Conservation (phyloP, 1,140 invertebrate genomes). For the Procambarus virginalis region DNA sequence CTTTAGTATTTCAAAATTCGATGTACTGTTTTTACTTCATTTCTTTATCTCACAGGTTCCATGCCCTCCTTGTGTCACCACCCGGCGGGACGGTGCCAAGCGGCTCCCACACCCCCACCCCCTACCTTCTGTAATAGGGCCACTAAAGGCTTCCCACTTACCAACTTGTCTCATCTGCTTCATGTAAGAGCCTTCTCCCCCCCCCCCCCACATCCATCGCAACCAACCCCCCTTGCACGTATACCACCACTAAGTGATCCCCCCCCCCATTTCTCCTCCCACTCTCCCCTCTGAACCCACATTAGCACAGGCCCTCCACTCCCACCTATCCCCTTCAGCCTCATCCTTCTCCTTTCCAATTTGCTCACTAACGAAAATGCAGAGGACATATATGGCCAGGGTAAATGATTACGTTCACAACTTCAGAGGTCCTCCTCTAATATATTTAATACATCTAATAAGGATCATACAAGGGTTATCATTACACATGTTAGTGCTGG, state of each 20-base stretch:
- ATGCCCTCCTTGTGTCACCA: not conserved
- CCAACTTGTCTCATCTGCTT: conserved; percentile 14
- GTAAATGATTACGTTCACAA: too few species aligned
- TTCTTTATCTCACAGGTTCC: not conserved
- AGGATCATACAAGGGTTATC: too few species aligned
- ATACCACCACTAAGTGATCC: not conserved
- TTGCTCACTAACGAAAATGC: too few species aligned
- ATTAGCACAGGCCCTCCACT: not conserved
- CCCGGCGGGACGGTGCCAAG: not conserved
- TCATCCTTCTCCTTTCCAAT: not conserved
- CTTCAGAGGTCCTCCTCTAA: too few species aligned
- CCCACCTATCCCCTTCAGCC: not conserved
- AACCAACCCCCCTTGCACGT: not conserved
- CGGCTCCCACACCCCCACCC: not conserved
- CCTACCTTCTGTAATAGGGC: not conserved
- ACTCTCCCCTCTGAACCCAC: not conserved
- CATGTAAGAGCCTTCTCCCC: not conserved
- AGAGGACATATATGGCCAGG: too few species aligned
- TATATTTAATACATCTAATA: too few species aligned
- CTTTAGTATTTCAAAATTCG: not conserved
- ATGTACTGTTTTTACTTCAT: not conserved
- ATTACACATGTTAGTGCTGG: too few species aligned
- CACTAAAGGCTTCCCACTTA: conserved; percentile 17
- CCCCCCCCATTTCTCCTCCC: not conserved
- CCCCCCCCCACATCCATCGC: not conserved